Percentiles rank a stretch among this genome's conserved stretches.
phyloP scores from a whole-genome alignment of 2,113 vertebrate species.

The Atractosteus spatula region DNA sequence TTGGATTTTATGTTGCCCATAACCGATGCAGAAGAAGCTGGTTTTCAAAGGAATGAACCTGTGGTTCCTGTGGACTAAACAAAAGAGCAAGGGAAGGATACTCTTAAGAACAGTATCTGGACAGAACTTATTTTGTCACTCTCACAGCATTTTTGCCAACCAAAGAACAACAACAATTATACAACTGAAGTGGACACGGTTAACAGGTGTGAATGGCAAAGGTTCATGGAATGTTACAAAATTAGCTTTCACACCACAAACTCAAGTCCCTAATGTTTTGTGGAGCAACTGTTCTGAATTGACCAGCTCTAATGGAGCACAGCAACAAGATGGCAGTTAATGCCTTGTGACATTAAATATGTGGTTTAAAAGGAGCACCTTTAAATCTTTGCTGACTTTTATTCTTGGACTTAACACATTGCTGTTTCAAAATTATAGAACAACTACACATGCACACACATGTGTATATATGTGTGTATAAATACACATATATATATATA shows the following conservation, averaged over 20 bases:
- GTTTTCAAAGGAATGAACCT: constrained; percentile 49
- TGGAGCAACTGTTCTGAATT: constrained; percentile 41
- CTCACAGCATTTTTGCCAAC: constrained; percentile 90
- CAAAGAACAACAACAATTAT: constrained; percentile 85
- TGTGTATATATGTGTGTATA: constrained; percentile 1
- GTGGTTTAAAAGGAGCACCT: constrained; percentile 60
- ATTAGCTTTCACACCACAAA: constrained; percentile 41
- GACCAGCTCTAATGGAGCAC: constrained; percentile 43
- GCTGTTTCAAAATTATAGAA: constrained; percentile 75
- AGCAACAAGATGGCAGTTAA: constrained; percentile 38
- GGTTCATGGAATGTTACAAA: constrained; percentile 49
- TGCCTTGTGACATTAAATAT: constrained; percentile 23
- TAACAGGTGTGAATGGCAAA: constrained; percentile 46
- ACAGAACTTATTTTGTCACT: constrained; percentile 85
- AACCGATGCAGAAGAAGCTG: constrained; percentile 47
- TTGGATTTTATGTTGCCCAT: constrained; percentile 47
- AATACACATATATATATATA: constrained; percentile 65
- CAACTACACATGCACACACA: neutral
- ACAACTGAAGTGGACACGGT: constrained; percentile 53
- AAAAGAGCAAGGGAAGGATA: constrained; percentile 50
- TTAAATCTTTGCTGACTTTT: constrained; percentile 76
- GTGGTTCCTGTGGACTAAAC: constrained; percentile 50
- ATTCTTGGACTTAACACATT: constrained; percentile 80
- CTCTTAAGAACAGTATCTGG: constrained; percentile 80
- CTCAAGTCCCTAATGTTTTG: constrained; percentile 35